Conservation (phyloP, 2,113 vertebrate genomes). For the Isichthys henryi region DNA sequence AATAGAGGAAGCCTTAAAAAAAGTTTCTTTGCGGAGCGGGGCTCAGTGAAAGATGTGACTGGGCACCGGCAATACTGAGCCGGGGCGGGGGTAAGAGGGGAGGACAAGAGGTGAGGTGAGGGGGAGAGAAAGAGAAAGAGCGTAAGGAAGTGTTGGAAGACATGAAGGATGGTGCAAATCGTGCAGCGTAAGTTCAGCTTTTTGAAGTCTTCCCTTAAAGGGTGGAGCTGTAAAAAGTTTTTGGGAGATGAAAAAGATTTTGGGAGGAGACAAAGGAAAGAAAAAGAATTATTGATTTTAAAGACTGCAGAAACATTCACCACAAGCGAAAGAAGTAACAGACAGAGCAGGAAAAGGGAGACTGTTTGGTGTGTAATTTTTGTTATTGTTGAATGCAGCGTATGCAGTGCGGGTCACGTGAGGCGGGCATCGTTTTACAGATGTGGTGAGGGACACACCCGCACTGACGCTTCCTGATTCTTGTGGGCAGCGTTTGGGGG, state of each 20-base stretch:
- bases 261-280: not conserved
- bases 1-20: conserved; percentile 54
- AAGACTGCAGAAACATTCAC: not conserved
- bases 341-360: not conserved
- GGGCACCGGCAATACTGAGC: conserved; percentile 18
- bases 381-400: not conserved
- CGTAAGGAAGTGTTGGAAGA: not conserved
- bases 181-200: not conserved
- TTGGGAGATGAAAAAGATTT: not conserved
- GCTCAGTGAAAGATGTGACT: conserved; percentile 51
- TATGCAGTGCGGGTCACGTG: not conserved
- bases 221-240: not conserved
- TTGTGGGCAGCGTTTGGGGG: not conserved
- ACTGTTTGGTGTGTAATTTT: not conserved
- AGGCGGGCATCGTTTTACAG: not conserved
- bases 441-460: not conserved
- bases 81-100: conserved; percentile 9
- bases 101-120: not conserved
- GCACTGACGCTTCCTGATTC: not conserved
- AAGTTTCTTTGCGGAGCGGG: conserved; percentile 56
- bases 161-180: not conserved
- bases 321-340: not conserved
- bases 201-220: not conserved
- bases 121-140: not conserved
- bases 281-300: not conserved